A percentile compares a stretch with the other conserved stretches of the same genome.
These are phyloP conservation scores for Phaethornis superciliosus DNA, from an alignment of 2,113 vertebrate species.

Conservation along the genomic window DNA sequence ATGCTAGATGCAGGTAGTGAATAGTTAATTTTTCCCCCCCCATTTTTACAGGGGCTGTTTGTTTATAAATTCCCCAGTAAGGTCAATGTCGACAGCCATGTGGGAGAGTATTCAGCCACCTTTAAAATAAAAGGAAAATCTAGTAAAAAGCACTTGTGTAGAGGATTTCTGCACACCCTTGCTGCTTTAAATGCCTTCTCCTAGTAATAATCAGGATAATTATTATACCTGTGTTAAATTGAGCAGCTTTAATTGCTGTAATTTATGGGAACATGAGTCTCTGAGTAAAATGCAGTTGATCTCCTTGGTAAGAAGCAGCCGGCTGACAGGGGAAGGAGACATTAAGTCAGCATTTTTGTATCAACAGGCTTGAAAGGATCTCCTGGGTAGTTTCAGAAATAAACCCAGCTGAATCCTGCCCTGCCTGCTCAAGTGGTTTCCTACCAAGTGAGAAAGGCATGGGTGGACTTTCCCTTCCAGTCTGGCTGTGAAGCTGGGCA, in stretches of 20 bases:
- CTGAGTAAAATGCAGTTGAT: not conserved
- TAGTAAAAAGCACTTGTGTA: not conserved
- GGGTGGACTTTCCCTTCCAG: not conserved
- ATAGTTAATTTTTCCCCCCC: not conserved
- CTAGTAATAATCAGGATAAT: accelerated
- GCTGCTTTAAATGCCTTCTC: not conserved
- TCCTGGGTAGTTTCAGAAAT: not conserved
- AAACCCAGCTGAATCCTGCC: not conserved
- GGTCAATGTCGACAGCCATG: not conserved
- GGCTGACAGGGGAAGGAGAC: not conserved
- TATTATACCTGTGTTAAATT: not conserved
- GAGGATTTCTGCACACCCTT: not conserved
- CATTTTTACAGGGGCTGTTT: not conserved
- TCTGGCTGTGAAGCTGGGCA: accelerated
- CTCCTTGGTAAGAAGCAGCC: not conserved
- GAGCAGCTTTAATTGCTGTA: not conserved
- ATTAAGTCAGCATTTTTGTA: not conserved
- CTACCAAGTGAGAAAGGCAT: not conserved
- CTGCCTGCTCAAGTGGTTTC: not conserved
- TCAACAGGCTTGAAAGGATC: not conserved
- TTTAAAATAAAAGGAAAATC: not conserved
- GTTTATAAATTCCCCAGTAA: not conserved
- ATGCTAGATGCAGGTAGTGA: accelerated
- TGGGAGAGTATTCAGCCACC: not conserved
- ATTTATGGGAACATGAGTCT: not conserved